Evolutionary conservation across 2,113 vertebrate genomes (phyloP).

Genomic region (Catagonus wagneri): DNA sequence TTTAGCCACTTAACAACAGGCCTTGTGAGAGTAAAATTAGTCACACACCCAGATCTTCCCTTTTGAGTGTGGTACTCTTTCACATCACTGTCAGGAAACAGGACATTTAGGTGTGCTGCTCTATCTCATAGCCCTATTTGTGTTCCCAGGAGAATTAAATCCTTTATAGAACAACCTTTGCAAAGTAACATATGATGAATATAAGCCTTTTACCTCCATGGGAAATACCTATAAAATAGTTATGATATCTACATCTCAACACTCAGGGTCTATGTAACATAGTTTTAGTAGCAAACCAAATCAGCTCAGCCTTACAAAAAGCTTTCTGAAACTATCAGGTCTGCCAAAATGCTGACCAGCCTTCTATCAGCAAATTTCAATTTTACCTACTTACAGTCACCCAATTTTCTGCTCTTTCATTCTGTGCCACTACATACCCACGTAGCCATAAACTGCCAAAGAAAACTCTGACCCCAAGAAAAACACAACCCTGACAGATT

Average conservation of each 20-base stretch:
- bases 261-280: not conserved
- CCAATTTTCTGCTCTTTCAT: not conserved
- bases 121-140: not conserved
- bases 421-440: not conserved
- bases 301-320: slow-evolving; percentile 3
- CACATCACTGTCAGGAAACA: not conserved
- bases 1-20: not conserved
- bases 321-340: not conserved
- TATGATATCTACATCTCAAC: not conserved
- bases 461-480: not conserved
- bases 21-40: not conserved
- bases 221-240: not conserved
- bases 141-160: slow-evolving; percentile 21
- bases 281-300: slow-evolving; percentile 24
- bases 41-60: not conserved
- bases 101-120: not conserved
- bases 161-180: slow-evolving; percentile 14
- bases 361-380: slow-evolving; percentile 4
- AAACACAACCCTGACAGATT: slow-evolving; percentile 43
- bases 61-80: not conserved
- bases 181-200: slow-evolving; percentile 7
- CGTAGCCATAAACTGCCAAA: not conserved
- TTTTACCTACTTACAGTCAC: not conserved
- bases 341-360: not conserved
- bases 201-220: slow-evolving; percentile 21